Percentiles rank a stretch among this genome's conserved stretches.
These are phyloP conservation scores for Nysson spinosus DNA, from an alignment of 2,888 invertebrate species.

Conservation along the genomic window DNA sequence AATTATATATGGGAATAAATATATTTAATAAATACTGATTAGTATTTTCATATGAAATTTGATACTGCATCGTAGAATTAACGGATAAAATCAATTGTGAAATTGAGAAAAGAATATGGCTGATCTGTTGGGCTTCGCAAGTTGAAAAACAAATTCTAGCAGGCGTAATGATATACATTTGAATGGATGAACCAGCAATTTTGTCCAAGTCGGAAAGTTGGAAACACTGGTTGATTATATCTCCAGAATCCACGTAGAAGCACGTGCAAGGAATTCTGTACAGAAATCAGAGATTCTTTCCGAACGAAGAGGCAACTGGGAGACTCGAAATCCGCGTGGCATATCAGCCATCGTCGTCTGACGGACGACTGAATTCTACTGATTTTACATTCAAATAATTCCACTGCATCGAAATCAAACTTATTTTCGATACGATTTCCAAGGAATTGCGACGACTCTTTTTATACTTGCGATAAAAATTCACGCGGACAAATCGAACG, in stretches of 20 bases:
- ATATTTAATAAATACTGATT: too few relatives aligned
- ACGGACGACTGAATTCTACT: neutral
- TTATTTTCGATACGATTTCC: neutral
- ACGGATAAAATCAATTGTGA: too few relatives aligned
- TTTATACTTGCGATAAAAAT: neutral
- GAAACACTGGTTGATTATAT: too few relatives aligned
- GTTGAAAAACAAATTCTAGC: too few relatives aligned
- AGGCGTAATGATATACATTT: too few relatives aligned
- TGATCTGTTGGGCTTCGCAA: too few relatives aligned
- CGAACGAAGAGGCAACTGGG: neutral
- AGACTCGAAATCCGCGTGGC: neutral
- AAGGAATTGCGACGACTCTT: neutral
- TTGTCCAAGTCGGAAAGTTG: too few relatives aligned
- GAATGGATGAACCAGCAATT: too few relatives aligned
- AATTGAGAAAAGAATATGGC: too few relatives aligned
- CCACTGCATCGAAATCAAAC: neutral
- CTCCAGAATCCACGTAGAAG: neutral
- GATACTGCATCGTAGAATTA: too few relatives aligned
- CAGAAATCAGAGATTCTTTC: neutral
- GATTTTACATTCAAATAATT: constrained; percentile 12
- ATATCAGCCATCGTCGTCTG: neutral
- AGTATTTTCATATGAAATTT: too few relatives aligned
- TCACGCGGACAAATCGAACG: neutral
- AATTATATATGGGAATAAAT: too few relatives aligned
- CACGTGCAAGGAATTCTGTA: neutral